Evolutionary conservation across 2,113 vertebrate genomes (phyloP), one percentile per base, ranked within the genome.

Genomic region (Pelodiscus sinensis): DNA sequence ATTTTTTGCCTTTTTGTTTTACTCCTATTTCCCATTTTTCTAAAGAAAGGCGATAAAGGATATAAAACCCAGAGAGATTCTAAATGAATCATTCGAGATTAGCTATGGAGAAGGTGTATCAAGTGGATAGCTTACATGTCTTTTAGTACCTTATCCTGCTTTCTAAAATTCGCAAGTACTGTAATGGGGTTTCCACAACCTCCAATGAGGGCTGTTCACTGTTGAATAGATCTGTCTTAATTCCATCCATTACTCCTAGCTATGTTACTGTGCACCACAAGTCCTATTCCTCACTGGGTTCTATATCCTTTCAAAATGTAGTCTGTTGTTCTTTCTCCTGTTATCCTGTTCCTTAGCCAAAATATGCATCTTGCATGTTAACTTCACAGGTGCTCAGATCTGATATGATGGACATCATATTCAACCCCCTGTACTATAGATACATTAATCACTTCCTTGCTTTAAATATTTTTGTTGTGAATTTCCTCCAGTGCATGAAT

Each of bases 281-380:
- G 38, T 13, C 21, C 10, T 84, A 51, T 89, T 91, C 4, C 24
- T 58, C 1, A 2, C 6, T 38, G 73, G 12, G 6, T 65, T 80
- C 24, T 56, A 16, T 14, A 77, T 38, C 54, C 55, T 85, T 44
- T 31, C 73, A 88, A 5, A 2, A 0, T 90, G 21, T 87, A 75
- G 38, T 27, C 29, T 84, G 89, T 55, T 71, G 57, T 60, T 89
- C 38, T 68, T 8, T 6, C 77, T 2, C 0, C 54, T 21, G 16
- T 52, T 13, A 60, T 19, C 21, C 75, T 88, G 22, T 52, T 1
- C 0, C 38, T 81, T 81, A 58, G 4, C 13, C 27, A 77, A 22
- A 81, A 79, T n/a, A 44, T 79, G 7, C 3, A 10, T 86, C 21
- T 89, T 27, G 19, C 1, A n/a, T 54, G 0, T 38, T 24, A 19